Base-by-base conservation (phyloP, 2,888 invertebrate genomes). In the Drosophila phalerata region DNA sequence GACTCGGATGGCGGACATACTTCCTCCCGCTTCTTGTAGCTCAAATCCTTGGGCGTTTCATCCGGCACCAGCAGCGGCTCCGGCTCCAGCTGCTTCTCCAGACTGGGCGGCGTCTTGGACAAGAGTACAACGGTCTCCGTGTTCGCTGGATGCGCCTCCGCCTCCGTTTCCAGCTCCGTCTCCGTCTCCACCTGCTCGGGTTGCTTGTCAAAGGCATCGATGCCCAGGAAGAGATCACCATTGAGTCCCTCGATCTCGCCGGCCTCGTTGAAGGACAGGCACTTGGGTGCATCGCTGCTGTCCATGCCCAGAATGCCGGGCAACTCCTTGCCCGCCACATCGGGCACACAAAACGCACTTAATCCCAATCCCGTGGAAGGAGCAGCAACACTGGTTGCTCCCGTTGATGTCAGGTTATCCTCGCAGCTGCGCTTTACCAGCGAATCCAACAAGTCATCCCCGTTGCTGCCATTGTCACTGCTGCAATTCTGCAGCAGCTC, bases 231-330 rank as follows among this genome's bases (percentile, higher is more conserved):
- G 28, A 92, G 85, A 40, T 92, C 85, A 0, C 91, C 92, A 58
- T 92, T 90, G 1, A 92, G 64, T 28, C 90, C 92, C 75, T 93
- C 92, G 56, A 92, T 93, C 79, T 92, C 92, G 9, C 92, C 92
- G 1, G 91, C 92, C 73, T 92, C 92, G 55, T 92, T 92, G 63
- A 92, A 92, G 5, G 92, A 92, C 58, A 92, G 73, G 67, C 92
- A 92, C 78, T 92, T 92, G 40, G 92, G 92, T 5, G 93, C 91
- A 37, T 90, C 91, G 19, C 68, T 79, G 60, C 88, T 90, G 34
- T 96, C 93, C 32, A 95, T 94, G 79, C 95, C 94, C 80, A 95
- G 94, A 38, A 96, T 92, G 43, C 95, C 93, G 62, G 94, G 94
- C 65, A 95, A 94, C 69, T 95, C 95, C 83, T 95, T 95, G 3